Conservation (phyloP, 1,140 invertebrate species). For the Ooceraea biroi region DNA sequence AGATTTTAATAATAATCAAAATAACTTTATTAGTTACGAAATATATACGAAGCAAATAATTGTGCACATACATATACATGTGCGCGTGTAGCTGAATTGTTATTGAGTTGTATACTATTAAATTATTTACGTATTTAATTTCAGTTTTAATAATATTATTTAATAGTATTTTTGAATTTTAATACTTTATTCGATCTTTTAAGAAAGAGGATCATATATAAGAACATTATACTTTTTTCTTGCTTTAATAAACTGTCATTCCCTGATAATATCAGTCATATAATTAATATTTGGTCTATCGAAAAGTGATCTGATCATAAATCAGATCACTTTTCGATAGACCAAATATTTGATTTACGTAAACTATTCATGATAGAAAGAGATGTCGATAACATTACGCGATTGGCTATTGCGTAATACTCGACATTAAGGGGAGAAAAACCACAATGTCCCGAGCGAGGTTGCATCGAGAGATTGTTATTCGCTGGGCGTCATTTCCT, state of each 20-base stretch:
- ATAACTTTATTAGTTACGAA: no score
- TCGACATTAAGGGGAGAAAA: conserved; percentile 40
- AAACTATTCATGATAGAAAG: not conserved
- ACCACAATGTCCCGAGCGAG: conserved; percentile 38
- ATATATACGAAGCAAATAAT: no score
- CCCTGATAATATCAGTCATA: not conserved
- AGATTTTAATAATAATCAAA: not conserved
- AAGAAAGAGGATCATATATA: not conserved
- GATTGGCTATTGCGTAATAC: conserved; percentile 53
- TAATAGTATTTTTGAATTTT: no score
- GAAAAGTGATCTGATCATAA: conserved; percentile 6
- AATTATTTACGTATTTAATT: no score
- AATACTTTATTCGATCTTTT: no score
- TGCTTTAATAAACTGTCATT: not conserved
- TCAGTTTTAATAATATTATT: not conserved
- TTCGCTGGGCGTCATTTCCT: conserved; percentile 69
- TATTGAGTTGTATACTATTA: no score
- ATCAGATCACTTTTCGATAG: conserved; percentile 2
- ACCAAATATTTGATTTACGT: conserved; percentile 12
- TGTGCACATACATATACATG: no score
- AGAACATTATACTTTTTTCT: not conserved
- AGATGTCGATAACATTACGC: conserved; percentile 29
- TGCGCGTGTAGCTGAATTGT: no score
- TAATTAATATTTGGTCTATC: not conserved
- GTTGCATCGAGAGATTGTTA: conserved; percentile 54